Percentiles rank a stretch among this genome's conserved stretches.
phyloP scores from a whole-genome alignment of 2,888 invertebrate genomes.

The Uropetala carovei region DNA sequence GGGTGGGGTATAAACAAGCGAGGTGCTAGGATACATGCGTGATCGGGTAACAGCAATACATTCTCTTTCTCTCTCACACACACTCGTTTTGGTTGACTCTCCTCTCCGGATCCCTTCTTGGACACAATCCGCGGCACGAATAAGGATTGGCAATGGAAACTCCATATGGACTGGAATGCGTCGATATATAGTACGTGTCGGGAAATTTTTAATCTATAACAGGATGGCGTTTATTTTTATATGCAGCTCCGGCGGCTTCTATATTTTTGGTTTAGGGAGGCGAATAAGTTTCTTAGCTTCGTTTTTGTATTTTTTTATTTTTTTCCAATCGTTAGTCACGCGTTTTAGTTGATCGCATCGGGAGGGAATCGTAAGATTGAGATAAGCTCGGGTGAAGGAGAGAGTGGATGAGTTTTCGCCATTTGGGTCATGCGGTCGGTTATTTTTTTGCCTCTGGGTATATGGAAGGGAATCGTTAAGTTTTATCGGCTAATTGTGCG shows the following conservation, averaged over 20 bases:
- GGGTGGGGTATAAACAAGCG: too few species aligned
- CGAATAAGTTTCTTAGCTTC: neutral
- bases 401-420: neutral
- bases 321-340: neutral
- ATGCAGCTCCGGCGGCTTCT: neutral
- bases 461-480: neutral
- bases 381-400: neutral
- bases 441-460: neutral
- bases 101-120: neutral
- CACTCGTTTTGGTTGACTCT: neutral
- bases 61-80: neutral
- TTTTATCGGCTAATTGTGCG: neutral
- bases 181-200: neutral
- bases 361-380: conserved; percentile 15
- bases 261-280: neutral
- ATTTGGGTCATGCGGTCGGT: neutral
- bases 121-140: conserved; percentile 21
- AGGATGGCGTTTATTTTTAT: neutral
- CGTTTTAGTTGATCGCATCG: too few species aligned
- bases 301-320: too few species aligned
- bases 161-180: conserved; percentile 46
- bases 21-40: too few species aligned
- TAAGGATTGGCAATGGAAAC: conserved; percentile 13
- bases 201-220: conserved; percentile 15
- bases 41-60: too few species aligned